These are phyloP conservation scores for Gymnogyps californianus DNA, from an alignment of 2,113 vertebrate species.

Conservation along the genomic window DNA sequence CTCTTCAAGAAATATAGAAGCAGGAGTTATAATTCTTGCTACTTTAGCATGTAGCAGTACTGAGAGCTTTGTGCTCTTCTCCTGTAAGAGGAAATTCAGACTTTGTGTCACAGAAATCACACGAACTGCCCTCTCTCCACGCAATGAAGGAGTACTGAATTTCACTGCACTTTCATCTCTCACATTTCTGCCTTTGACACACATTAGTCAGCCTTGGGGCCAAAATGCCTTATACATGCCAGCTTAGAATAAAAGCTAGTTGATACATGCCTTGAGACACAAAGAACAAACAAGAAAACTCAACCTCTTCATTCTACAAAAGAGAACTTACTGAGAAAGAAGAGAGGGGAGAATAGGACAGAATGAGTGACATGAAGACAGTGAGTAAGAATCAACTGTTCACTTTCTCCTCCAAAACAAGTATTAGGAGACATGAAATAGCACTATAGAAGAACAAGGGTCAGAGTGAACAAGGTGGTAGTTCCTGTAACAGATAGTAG, in stretches of 20 bases:
- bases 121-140: background rate
- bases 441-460: background rate
- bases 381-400: background rate
- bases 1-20: background rate
- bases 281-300: background rate
- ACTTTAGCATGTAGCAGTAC: background rate
- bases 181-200: background rate
- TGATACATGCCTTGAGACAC: background rate
- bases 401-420: background rate
- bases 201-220: background rate
- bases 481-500: background rate
- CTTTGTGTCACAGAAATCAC: background rate
- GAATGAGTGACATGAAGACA: background rate
- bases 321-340: background rate
- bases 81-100: background rate
- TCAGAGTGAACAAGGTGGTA: background rate
- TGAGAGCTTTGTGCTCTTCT: background rate
- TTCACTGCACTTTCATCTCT: background rate
- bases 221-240: background rate
- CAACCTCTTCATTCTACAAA: background rate
- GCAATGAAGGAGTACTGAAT: background rate
- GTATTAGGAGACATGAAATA: background rate
- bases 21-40: background rate
- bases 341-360: background rate
- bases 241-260: background rate